Evolutionary conservation across 2,113 vertebrate species (phyloP), one percentile per base, ranked within the genome.

Genomic region (Todiramphus chloris): DNA sequence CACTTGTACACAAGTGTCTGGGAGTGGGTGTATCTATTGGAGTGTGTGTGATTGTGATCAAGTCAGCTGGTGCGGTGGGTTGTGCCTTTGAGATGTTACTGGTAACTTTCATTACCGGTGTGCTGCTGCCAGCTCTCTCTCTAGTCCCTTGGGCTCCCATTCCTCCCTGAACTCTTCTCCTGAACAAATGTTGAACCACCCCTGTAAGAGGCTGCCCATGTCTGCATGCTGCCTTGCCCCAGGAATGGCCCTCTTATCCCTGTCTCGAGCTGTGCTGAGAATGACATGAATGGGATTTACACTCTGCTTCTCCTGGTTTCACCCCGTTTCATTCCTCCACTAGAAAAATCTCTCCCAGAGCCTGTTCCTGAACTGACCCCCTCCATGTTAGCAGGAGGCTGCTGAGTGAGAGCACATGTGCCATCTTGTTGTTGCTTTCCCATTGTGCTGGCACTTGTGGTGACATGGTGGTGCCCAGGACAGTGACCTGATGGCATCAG

Each of bases 101-200:
- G 51, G 25, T 16, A 53, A 53, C 18, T 27, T 28, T 28, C 13
- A 0, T n/a, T 20, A 37, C 27, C 0, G 0, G 15, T 0, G 0
- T n/a, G 12, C 30, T 60, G 44, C 12, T 73, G 41, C 23, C 62
- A 76, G 28, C 24, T 76, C 17, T 21, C 31, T 62, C 31, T n/a
- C 21, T 33, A 27, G 21, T 20, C 37, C 9, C 18, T n/a, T 19
- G 55, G 11, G 16, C 19, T 75, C 27, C 39, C 18, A 7, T 39
- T 62, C 24, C 23, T 69, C 28, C 43, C 33, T 23, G 43, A 0
- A 0, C 9, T 21, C 20, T 41, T 44, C 43, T 44, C 19, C 46
- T 31, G 58, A 37, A 23, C 16, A 63, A 8, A 4, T 28, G 17
- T 21, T 66, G 59, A 39, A 13, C n/a, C 33, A 11, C 6, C 10